These are phyloP conservation scores for Chaetura pelagica DNA, from an alignment of 2,113 vertebrate genomes.

Conservation along the genomic window DNA sequence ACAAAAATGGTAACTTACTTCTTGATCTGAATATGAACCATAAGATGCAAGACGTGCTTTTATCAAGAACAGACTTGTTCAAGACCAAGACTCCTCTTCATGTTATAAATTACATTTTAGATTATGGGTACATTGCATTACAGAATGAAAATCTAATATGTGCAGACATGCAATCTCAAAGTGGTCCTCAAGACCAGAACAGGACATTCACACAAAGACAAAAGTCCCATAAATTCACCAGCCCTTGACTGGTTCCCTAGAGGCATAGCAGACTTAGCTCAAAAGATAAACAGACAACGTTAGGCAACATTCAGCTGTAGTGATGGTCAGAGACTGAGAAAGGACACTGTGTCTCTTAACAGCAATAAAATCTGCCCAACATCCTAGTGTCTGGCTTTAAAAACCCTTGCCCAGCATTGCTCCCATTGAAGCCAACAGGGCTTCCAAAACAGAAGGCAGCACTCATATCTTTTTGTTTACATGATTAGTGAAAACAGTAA, in stretches of 20 bases:
- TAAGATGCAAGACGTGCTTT: neutral
- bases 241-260: neutral
- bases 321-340: neutral
- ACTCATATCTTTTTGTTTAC: neutral
- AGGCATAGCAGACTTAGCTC: neutral
- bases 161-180: neutral
- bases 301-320: neutral
- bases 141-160: constrained; percentile 1
- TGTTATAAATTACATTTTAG: neutral
- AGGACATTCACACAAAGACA: neutral
- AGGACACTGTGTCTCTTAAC: neutral
- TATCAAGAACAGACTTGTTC: neutral
- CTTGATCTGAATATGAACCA: neutral
- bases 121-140: neutral
- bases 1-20: neutral
- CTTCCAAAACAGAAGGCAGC: neutral
- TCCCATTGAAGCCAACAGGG: neutral
- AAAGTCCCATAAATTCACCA: constrained; percentile 15
- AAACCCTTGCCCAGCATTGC: neutral
- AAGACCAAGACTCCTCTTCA: neutral
- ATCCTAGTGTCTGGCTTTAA: neutral
- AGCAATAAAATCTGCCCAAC: neutral
- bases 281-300: neutral
- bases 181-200: neutral
- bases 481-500: constrained; percentile 14